Percentiles rank a stretch among this genome's conserved stretches.
Evolutionary conservation across 2,888 invertebrate species (phyloP).

Genomic region (Andricus quercusramuli): DNA sequence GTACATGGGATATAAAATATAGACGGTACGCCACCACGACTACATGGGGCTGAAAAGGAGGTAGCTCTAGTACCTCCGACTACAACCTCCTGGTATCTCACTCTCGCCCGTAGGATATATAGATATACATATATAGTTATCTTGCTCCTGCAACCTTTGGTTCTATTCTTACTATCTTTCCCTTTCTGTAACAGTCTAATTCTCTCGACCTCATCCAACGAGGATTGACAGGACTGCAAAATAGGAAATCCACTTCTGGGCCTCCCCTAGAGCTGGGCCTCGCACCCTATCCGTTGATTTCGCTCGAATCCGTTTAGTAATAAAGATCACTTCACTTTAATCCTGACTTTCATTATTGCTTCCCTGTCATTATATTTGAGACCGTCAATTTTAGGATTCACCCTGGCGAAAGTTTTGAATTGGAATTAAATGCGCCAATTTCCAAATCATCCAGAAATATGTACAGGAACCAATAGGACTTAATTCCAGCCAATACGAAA

Average conservation of each 20-base stretch:
- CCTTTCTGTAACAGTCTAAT: background rate
- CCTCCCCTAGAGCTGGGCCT: background rate
- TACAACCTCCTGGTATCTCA: slow-evolving; percentile 44
- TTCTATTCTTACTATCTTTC: background rate
- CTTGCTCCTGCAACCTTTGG: background rate
- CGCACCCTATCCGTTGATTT: background rate
- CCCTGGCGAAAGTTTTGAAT: too few species aligned
- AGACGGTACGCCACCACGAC: slow-evolving; percentile 55
- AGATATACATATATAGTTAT: background rate
- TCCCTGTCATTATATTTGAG: too few species aligned
- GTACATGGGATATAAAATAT: slow-evolving; percentile 68
- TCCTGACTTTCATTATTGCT: background rate
- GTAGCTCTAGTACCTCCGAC: slow-evolving; percentile 46
- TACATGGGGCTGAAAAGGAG: slow-evolving; percentile 56
- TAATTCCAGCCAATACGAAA: too few species aligned
- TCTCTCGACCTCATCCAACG: background rate
- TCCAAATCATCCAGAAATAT: too few species aligned
- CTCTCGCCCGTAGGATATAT: slow-evolving; percentile 35
- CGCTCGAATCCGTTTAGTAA: background rate
- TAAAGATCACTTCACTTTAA: background rate
- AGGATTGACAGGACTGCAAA: background rate
- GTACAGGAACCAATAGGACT: too few species aligned
- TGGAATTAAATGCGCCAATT: too few species aligned
- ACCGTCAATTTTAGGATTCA: too few species aligned
- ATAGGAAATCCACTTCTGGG: background rate